phyloP scores from a whole-genome alignment of 1,140 invertebrate species.

The Pseudoatta argentina region DNA sequence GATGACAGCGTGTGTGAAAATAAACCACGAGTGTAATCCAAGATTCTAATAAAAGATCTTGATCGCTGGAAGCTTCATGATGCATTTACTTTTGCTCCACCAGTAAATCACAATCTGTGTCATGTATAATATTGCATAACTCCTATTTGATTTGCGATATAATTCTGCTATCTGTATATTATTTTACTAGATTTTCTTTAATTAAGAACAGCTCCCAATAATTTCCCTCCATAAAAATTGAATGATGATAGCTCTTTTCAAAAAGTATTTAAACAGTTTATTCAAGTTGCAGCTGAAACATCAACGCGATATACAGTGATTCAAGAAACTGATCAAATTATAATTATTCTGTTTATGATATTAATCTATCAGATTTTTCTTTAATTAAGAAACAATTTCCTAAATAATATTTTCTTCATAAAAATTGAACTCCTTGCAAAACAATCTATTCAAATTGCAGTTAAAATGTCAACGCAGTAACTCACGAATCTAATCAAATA shows the following conservation, averaged over 20 bases:
- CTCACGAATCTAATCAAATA: too few relatives aligned
- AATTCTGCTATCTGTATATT: slow-evolving; percentile 6
- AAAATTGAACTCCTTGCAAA: too few relatives aligned
- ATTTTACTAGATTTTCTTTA: neutral
- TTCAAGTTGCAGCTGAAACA: neutral
- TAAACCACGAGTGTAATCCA: slow-evolving; percentile 70
- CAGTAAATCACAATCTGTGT: neutral
- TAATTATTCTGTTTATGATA: too few relatives aligned
- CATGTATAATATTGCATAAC: neutral
- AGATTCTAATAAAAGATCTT: slow-evolving; percentile 75
- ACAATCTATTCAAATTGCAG: too few relatives aligned
- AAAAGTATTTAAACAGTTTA: neutral
- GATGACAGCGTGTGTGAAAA: slow-evolving; percentile 59
- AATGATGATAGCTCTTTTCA: neutral
- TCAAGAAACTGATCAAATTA: neutral
- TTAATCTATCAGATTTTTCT: too few relatives aligned
- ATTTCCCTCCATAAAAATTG: neutral
- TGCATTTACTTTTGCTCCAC: neutral
- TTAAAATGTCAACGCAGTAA: too few relatives aligned
- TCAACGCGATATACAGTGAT: neutral
- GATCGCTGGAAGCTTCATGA: slow-evolving; percentile 57
- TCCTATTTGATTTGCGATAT: neutral
- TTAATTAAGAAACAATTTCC: too few relatives aligned
- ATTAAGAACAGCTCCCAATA: neutral
- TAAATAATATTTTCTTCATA: too few relatives aligned